A percentile compares a stretch with the other conserved stretches of the same genome.
phyloP scores from a whole-genome alignment of 2,797 vertebrate genomes.

The Megaceryle alcyon region DNA sequence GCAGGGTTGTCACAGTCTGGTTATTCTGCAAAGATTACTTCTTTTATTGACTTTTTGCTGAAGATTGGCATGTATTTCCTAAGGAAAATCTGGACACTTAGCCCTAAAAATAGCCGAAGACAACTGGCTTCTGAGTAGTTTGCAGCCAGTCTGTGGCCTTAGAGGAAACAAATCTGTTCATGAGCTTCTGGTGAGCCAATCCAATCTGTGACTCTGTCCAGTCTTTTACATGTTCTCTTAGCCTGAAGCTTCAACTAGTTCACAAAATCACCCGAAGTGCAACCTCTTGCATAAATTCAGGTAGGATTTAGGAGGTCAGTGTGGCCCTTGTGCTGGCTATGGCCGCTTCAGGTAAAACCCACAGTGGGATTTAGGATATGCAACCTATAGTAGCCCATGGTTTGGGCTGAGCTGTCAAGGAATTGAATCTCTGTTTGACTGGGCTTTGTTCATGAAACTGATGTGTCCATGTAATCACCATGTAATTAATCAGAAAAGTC shows the following conservation, averaged over 20 bases:
- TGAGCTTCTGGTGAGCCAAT: conserved; percentile 41
- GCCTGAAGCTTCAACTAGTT: neutral
- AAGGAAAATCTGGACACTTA: conserved; percentile 60
- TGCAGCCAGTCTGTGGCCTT: conserved; percentile 64
- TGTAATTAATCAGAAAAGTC: neutral
- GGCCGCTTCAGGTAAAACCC: neutral
- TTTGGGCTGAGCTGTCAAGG: neutral
- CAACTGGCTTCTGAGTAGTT: conserved; percentile 49
- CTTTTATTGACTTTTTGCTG: conserved; percentile 32
- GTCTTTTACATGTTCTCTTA: neutral
- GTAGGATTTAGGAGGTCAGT: neutral
- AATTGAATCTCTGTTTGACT: neutral
- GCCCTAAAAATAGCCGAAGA: conserved; percentile 61
- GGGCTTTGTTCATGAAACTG: neutral
- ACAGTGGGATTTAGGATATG: neutral
- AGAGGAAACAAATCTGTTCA: conserved; percentile 61
- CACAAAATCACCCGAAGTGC: neutral
- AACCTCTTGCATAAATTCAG: neutral
- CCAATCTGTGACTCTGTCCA: conserved; percentile 39
- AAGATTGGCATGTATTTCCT: conserved; percentile 48
- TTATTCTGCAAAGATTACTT: conserved; percentile 38
- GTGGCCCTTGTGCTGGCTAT: neutral
- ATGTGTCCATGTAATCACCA: neutral
- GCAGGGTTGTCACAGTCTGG: conserved; percentile 45
- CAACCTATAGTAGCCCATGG: neutral